Percentiles rank a stretch among this genome's conserved stretches.
phyloP scores from a whole-genome alignment of 2,113 vertebrate genomes.

The Equus quagga region DNA sequence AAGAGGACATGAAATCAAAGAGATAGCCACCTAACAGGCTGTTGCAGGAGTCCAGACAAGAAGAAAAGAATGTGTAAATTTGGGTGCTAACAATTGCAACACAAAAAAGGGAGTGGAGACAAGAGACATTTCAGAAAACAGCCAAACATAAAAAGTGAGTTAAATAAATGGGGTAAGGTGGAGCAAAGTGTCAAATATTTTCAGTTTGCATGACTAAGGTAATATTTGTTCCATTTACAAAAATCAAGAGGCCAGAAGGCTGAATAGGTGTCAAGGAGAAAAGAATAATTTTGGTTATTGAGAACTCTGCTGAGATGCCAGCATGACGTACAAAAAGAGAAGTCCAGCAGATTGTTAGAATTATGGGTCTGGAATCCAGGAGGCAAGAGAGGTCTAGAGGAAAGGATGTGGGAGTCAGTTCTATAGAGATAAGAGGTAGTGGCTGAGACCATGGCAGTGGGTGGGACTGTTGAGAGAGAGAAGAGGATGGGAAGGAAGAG shows the following conservation, averaged over 20 bases:
- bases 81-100: not conserved
- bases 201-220: not conserved
- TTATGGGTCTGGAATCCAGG: not conserved
- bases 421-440: not conserved
- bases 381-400: not conserved
- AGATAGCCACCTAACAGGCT: not conserved
- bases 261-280: not conserved
- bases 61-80: not conserved
- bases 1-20: not conserved
- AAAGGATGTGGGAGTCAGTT: not conserved
- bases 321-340: not conserved
- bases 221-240: not conserved
- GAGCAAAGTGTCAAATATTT: not conserved
- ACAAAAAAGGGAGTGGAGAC: not conserved
- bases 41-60: not conserved
- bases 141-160: not conserved
- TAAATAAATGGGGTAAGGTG: not conserved
- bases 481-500: not conserved
- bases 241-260: constrained; percentile 19
- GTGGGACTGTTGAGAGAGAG: not conserved
- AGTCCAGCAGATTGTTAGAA: not conserved
- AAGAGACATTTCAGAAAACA: not conserved
- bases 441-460: not conserved
- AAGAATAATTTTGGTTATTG: not conserved
- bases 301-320: not conserved